These are phyloP conservation scores for Xestia c-nigrum DNA, from an alignment of 2,888 invertebrate genomes.

Conservation along the genomic window DNA sequence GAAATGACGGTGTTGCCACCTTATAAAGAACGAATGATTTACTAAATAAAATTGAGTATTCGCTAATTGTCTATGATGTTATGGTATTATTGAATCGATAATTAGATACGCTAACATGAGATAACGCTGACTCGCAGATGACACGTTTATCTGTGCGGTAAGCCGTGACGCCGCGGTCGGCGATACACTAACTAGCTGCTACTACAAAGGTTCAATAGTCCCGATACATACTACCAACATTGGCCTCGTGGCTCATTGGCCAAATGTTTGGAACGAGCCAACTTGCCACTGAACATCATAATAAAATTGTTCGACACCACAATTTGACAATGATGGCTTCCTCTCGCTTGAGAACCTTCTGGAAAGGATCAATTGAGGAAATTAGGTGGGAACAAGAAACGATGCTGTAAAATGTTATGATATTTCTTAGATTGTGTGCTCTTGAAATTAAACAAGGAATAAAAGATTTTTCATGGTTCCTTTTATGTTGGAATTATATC, in stretches of 20 bases:
- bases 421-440: slow-evolving; percentile 3
- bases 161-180: background rate
- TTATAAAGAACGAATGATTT: no score
- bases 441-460: slow-evolving; percentile 25
- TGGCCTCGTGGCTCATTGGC: slow-evolving; percentile 3
- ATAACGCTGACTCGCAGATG: background rate
- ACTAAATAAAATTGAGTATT: no score
- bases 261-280: slow-evolving; percentile 24
- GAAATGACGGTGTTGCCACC: no score
- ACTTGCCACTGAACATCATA: slow-evolving; percentile 36
- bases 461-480: slow-evolving; percentile 32
- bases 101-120: no score
- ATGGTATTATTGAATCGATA: no score
- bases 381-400: slow-evolving; percentile 29
- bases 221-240: slow-evolving; percentile 19
- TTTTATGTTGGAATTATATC: slow-evolving; percentile 7
- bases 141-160: slow-evolving; percentile 7
- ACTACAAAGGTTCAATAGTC: slow-evolving; percentile 6
- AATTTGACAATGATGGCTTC: slow-evolving; percentile 49
- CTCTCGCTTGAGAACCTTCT: slow-evolving; percentile 24
- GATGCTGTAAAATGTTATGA: slow-evolving; percentile 44
- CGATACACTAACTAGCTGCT: slow-evolving; percentile 6
- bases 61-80: no score
- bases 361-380: slow-evolving; percentile 40
- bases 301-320: slow-evolving; percentile 45